phyloP scores from a whole-genome alignment of 2,797 vertebrate species.

The Catamblyrhynchus diadema region DNA sequence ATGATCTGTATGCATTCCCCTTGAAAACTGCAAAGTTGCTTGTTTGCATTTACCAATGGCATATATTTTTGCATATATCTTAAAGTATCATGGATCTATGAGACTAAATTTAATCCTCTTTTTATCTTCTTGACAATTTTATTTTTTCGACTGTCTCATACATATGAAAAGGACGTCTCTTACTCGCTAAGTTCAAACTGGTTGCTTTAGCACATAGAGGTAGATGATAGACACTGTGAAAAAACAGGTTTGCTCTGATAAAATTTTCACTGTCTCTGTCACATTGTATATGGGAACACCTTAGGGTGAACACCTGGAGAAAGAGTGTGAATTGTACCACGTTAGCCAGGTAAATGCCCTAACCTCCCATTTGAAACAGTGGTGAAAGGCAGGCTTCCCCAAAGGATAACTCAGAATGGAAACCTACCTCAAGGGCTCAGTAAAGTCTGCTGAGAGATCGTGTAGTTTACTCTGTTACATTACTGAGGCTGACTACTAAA shows the following conservation, averaged over 20 bases:
- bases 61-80: neutral
- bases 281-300: neutral
- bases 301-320: neutral
- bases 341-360: neutral
- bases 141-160: neutral
- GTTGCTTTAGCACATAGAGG: neutral
- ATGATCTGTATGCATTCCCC: neutral
- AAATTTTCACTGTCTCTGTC: neutral
- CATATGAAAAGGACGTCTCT: neutral
- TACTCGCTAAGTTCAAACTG: neutral
- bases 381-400: neutral
- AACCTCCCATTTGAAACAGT: neutral
- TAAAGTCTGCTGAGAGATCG: neutral
- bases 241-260: neutral
- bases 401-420: neutral
- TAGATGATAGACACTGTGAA: neutral
- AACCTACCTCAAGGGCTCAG: fast-evolving
- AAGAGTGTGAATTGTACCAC: fast-evolving
- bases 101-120: neutral
- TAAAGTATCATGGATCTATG: neutral
- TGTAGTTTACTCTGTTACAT: neutral
- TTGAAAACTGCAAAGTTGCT: neutral
- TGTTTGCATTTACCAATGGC: neutral
- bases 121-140: neutral
- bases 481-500: neutral